Base-by-base conservation (phyloP, 2,113 vertebrate genomes). In the Picathartes gymnocephalus region DNA sequence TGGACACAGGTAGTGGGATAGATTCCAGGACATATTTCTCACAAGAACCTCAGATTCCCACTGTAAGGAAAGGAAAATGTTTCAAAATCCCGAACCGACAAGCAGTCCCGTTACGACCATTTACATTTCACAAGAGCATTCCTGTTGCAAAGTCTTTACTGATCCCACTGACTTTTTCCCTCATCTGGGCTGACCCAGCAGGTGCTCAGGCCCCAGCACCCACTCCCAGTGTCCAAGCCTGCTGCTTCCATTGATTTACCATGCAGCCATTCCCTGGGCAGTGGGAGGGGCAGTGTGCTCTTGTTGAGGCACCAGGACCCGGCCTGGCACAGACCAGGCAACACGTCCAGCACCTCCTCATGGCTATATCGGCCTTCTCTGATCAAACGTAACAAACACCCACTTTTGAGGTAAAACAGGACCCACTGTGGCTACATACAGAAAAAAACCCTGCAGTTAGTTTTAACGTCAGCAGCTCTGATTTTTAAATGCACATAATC, bases 251-350 rank as follows among this genome's bases (percentile, higher is more conserved):
- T 47, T 50, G 28, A 17, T 53, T 40, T 28, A 11, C 27, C n/a
- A 15, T 1, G 0, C 40, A 88, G 35, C 33, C 68, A 30, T 30
- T 60, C 37, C 31, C 33, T 21, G 16, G 28, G 42, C 35, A 31
- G 31, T 1, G 8, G 30, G 24, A 51, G 44, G 45, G 58, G 65
- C 33, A 22, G 24, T n/a, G 19, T 33, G 11, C 8, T 25, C 16
- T 27, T 9, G 3, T 51, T 51, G 53, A 48, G 50, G 50, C 61
- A 31, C 18, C 24, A 4, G 27, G 15, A 20, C 37, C 48, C 1
- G 0, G 35, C 20, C 25, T n/a, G 14, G 40, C 58, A 57, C 0
- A 0, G 45, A 47, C 19, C 0, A 3, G 40, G 35, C 51, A 58
- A 39, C 35, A n/a, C 1, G 4, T 44, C 13, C 23, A 4, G 37